These are phyloP conservation scores for Crioceris asparagi DNA, from an alignment of 2,888 invertebrate species.

Conservation along the genomic window DNA sequence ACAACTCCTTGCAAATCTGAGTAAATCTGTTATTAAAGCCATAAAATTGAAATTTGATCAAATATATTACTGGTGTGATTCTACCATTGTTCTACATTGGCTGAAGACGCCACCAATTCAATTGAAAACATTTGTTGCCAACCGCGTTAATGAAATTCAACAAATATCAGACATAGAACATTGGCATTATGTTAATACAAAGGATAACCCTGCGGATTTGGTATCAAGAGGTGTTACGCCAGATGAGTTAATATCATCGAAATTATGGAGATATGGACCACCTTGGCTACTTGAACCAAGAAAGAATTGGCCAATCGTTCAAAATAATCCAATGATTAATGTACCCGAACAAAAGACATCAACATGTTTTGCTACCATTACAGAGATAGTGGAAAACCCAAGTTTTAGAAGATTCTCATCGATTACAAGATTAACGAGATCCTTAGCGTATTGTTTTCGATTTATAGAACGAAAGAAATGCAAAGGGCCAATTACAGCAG, in stretches of 20 bases:
- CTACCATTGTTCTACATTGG: constrained; percentile 13
- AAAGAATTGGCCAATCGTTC: not conserved
- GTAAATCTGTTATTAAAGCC: constrained; percentile 7
- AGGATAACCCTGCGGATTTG: not conserved
- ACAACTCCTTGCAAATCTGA: constrained; percentile 10
- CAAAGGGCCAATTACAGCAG: too few relatives aligned
- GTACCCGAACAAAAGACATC: too few relatives aligned
- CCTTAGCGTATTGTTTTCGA: too few relatives aligned
- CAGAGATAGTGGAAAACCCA: too few relatives aligned
- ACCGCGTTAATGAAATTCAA: not conserved
- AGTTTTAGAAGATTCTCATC: too few relatives aligned
- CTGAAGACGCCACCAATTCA: constrained; percentile 6
- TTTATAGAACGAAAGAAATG: too few relatives aligned
- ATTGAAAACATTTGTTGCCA: constrained; percentile 8
- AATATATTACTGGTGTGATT: constrained; percentile 10
- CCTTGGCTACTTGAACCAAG: not conserved
- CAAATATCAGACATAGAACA: not conserved
- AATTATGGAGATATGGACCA: not conserved
- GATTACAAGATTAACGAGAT: too few relatives aligned
- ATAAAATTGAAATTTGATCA: constrained; percentile 4
- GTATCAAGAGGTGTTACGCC: not conserved
- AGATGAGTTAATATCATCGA: not conserved
- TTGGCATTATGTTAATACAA: not conserved
- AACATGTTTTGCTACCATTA: too few relatives aligned
- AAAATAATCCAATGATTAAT: too few relatives aligned